phyloP scores from a whole-genome alignment of 2,113 vertebrate species.

The Hystrix cristata region DNA sequence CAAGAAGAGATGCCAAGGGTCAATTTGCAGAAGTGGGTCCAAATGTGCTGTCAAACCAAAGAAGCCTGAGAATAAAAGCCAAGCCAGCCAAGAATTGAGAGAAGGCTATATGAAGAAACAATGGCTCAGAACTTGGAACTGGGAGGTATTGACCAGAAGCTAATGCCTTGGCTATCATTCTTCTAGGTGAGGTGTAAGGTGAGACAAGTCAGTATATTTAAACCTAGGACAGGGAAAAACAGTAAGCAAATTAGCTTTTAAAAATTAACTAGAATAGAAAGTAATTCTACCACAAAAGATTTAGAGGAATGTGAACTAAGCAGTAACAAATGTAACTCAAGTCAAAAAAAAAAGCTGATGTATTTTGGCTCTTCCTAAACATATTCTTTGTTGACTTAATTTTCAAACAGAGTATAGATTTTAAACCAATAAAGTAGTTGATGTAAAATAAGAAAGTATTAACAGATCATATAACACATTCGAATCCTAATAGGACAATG shows the following conservation, averaged over 20 bases:
- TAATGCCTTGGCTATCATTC: not conserved
- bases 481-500: not conserved
- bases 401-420: conserved; percentile 63
- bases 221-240: not conserved
- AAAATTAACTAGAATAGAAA: conserved; percentile 9
- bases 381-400: not conserved
- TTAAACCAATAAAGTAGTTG: not conserved
- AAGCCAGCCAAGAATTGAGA: not conserved
- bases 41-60: conserved; percentile 51
- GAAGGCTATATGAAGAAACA: not conserved
- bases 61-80: not conserved
- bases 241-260: not conserved
- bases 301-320: conserved; percentile 60
- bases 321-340: conserved; percentile 42
- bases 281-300: conserved; percentile 35
- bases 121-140: not conserved
- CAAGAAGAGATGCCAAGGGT: conserved; percentile 61
- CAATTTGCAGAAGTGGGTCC: conserved; percentile 62
- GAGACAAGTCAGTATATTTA: not conserved
- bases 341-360: not conserved
- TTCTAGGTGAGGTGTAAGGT: not conserved
- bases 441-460: conserved; percentile 9
- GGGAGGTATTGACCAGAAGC: not conserved
- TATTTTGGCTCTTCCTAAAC: conserved; percentile 15
- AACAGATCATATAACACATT: not conserved